phyloP scores from a whole-genome alignment of 2,797 vertebrate genomes.

The Cyprinella venusta region DNA sequence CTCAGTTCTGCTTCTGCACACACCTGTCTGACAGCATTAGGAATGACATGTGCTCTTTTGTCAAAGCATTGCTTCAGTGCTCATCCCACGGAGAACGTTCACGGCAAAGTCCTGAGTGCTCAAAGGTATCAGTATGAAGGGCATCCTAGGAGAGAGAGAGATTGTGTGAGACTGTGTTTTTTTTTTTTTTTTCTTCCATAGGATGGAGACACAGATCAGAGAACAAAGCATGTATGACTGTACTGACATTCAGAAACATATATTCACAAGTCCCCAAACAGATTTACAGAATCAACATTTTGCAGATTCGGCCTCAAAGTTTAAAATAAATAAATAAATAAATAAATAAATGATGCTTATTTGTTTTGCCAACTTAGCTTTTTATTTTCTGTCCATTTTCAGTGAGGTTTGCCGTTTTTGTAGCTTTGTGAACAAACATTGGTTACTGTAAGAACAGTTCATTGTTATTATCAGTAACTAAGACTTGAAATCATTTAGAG shows the following conservation, averaged over 20 bases:
- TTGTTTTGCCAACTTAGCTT: not conserved
- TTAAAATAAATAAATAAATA: too few relatives aligned
- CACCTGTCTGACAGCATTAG: conserved; percentile 26
- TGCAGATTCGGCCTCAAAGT: not conserved
- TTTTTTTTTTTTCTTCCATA: too few relatives aligned
- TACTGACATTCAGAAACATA: conserved; percentile 13
- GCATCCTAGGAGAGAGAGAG: not conserved
- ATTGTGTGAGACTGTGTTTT: too few relatives aligned
- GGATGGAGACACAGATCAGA: conserved; percentile 44
- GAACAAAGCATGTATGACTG: conserved; percentile 21
- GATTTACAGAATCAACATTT: not conserved
- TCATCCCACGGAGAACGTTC: conserved; percentile 4
- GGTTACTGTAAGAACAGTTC: not conserved
- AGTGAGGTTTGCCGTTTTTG: not conserved
- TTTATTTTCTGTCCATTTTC: not conserved
- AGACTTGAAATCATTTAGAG: not conserved
- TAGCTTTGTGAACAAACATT: not conserved
- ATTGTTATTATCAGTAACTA: not conserved
- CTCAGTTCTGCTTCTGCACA: conserved; percentile 26
- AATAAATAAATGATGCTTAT: too few relatives aligned
- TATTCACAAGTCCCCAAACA: conserved; percentile 7
- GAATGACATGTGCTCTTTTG: conserved; percentile 29
- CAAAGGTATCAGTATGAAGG: conserved; percentile 34
- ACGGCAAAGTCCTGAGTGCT: conserved; percentile 26
- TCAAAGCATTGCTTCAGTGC: conserved; percentile 31